A percentile compares a stretch with the other conserved stretches of the same genome.
phyloP scores from a whole-genome alignment of 2,888 invertebrate genomes.

The Entomobrya multifasciata region DNA sequence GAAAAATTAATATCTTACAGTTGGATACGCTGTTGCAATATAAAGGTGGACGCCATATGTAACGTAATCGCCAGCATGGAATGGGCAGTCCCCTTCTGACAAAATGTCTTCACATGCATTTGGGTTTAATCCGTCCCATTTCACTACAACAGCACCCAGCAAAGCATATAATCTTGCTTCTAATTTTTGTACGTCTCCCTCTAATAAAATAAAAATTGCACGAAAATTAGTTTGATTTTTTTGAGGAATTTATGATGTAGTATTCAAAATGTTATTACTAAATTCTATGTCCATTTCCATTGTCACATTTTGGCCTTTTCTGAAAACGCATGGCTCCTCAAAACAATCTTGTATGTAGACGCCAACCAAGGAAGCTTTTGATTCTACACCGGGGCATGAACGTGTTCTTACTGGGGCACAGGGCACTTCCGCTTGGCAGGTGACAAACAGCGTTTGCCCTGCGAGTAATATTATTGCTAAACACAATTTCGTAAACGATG shows the following conservation, averaged over 20 bases:
- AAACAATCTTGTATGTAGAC: slow-evolving; percentile 26
- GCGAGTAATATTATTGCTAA: too few species aligned
- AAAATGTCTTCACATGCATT: slow-evolving; percentile 12
- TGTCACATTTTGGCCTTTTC: slow-evolving; percentile 10
- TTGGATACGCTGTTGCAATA: not conserved
- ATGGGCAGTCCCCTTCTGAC: slow-evolving; percentile 17
- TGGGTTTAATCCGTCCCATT: slow-evolving; percentile 17
- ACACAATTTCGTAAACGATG: not conserved
- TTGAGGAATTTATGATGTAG: too few species aligned
- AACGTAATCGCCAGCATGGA: slow-evolving; percentile 7
- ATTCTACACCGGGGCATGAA: not conserved
- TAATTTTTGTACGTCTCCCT: not conserved
- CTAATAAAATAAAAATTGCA: too few species aligned
- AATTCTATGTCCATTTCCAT: slow-evolving; percentile 54
- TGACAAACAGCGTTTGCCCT: too few species aligned
- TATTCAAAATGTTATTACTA: not conserved
- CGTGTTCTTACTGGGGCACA: slow-evolving; percentile 34
- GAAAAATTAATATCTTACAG: not conserved
- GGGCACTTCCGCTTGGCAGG: not conserved
- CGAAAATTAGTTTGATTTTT: too few species aligned
- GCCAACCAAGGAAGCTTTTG: not conserved
- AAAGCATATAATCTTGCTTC: not conserved
- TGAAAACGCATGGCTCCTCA: slow-evolving; percentile 35
- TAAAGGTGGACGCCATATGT: slow-evolving; percentile 29
- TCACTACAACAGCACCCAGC: not conserved